Base-by-base conservation (phyloP, 2,888 invertebrate genomes). In the Sminthurides aquaticus region DNA sequence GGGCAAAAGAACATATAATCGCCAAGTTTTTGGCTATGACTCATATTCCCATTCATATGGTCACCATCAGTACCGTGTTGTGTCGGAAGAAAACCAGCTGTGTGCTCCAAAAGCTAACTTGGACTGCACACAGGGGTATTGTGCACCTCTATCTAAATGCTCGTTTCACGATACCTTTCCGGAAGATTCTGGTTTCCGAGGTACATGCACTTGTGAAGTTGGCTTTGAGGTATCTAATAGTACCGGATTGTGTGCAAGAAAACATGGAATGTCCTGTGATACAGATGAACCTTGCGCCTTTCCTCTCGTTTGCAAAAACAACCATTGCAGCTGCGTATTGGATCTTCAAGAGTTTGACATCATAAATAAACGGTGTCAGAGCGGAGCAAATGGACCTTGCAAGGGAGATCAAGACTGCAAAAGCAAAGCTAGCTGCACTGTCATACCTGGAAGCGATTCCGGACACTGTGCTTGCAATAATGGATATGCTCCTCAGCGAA, bases 341-440 rank as follows among this genome's bases (percentile, higher is more conserved):
- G 1, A 1, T 8, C 20, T 2, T 2, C 58, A 58, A 8, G 5
- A 11, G 8, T 58, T 22, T 18, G 58, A 58, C 25, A 5, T 24
- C 8, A 2, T 11, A n/a, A 43, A 22, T 1, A 34, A 43, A 18
- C 1, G 34, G 22, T 58, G 58, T 5, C 3, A 11, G 22, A 58
- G 58, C 22, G 22, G 43, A 58, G 48, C 43, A 1, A 43, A 25
- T 3, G 58, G 25, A 22, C 58, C 43, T 15, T 58, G 58, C 18
- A 11, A 3, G 18, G 28, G 11, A 1, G 22, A 34, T 1, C 8
- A 18, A 5, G 3, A 29, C 1, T 58, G 58, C 48, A 18, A 8
- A 1, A 1, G 22, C 22, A 58, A 34, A 8, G 58, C 58, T 1
- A 15, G 15, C 5, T 34, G 43, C 43, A n/a, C n/a, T n/a, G n/a